Percentiles rank a stretch among this genome's conserved stretches.
Evolutionary conservation across 2,113 vertebrate species (phyloP).

Genomic region (Trachemys scripta): DNA sequence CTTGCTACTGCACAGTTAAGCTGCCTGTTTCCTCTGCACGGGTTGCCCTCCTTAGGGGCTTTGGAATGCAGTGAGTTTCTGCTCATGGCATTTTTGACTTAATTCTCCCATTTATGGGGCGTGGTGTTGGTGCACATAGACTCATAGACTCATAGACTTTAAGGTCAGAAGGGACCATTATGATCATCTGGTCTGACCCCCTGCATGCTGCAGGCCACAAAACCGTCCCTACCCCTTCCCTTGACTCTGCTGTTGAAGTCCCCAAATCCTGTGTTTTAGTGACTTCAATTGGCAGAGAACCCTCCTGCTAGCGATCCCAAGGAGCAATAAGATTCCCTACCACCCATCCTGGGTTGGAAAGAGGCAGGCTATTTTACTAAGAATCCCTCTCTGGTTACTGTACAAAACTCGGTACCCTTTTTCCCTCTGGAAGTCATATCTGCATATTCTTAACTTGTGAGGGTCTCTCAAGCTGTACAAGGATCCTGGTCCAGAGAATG

Average conservation of each 20-base stretch:
- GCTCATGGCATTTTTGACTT: fast-evolving
- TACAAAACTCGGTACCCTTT: background rate
- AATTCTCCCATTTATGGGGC: too few species aligned
- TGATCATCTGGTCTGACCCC: too few species aligned
- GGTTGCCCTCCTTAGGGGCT: background rate
- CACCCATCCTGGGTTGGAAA: background rate
- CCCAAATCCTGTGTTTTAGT: too few species aligned
- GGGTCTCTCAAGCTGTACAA: background rate
- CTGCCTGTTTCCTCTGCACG: background rate
- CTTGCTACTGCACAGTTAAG: background rate
- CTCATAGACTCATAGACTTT: background rate
- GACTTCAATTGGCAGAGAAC: too few species aligned
- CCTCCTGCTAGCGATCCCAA: background rate
- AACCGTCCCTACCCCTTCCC: too few species aligned
- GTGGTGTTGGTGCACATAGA: background rate
- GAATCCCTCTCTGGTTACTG: background rate
- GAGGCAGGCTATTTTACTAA: background rate
- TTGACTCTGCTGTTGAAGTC: too few species aligned
- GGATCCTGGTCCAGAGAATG: fast-evolving
- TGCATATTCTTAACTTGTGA: background rate
- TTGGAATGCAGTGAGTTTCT: background rate
- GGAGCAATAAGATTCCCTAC: background rate
- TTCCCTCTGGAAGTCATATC: background rate
- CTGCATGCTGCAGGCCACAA: too few species aligned
- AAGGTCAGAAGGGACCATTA: too few species aligned